Conservation (phyloP, 2,888 invertebrate genomes). For the Sepioteuthis lessoniana region DNA sequence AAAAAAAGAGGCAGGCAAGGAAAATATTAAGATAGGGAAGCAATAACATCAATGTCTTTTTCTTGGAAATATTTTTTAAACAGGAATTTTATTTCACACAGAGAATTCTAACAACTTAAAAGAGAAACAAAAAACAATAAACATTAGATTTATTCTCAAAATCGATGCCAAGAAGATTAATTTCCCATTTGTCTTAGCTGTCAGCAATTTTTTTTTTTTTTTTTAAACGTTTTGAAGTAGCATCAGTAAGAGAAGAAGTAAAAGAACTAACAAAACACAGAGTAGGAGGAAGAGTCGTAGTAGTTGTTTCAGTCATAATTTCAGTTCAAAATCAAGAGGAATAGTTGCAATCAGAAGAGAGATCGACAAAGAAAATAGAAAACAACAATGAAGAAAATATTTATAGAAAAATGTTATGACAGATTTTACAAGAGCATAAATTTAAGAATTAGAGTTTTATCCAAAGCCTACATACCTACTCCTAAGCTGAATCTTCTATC, state of each 20-base stretch:
- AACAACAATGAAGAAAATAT: not conserved
- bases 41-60: not conserved
- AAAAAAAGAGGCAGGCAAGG: not conserved
- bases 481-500: too few relatives aligned
- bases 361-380: not conserved
- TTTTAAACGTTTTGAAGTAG: not conserved
- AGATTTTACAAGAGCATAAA: not conserved
- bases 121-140: not conserved
- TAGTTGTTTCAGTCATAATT: too few relatives aligned
- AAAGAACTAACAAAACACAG: not conserved
- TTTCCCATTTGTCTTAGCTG: slow-evolving; percentile 33
- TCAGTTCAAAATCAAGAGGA: not conserved
- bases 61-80: not conserved
- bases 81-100: not conserved
- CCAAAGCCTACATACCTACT: too few relatives aligned
- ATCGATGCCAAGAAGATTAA: slow-evolving; percentile 33
- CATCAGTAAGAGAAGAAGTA: not conserved
- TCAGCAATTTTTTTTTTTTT: not conserved
- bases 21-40: not conserved
- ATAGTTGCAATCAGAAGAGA: not conserved
- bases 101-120: not conserved
- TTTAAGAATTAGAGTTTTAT: too few relatives aligned
- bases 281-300: not conserved
- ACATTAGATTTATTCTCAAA: not conserved
- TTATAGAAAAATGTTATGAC: not conserved